Evolutionary conservation across 1,140 invertebrate species (phyloP), one percentile per base, ranked within the genome.

Genomic region (Nasonia giraulti): DNA sequence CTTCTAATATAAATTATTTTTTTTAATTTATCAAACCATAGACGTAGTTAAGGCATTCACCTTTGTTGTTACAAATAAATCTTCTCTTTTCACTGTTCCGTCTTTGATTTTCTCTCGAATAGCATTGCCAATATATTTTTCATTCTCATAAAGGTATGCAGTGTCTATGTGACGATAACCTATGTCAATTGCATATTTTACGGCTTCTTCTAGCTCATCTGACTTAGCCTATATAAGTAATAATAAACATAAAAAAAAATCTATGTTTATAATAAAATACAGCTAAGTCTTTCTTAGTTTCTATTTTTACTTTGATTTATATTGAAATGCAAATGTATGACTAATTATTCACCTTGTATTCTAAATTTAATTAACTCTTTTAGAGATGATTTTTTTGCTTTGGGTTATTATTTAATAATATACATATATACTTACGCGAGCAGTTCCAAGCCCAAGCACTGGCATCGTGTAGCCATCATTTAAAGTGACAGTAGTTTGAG

Each of bases 121-220:
- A 0, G 96, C 97, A 74, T 91, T 89, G 0, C 98, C 98, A 73
- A 99, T 95, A 92, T 98, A 96, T 44, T 93, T 90, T 91, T 99
- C 98, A 88, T 98, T 98, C 85, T 94, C 93, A 91, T 99, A 99
- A 87, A 96, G 95, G 83, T 94, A 94, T 50, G 98, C 98, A 90
- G 97, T 98, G 91, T 99, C 98, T 86, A 99, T 95, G 89, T 97
- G 97, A 17, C 98, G 93, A 92, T 99, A 99, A 8, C 98, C 98
- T 73, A 94, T 92, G 85, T 96, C 95, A 81, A 99, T 96, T 0
- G 98, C 98, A 83, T 94, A 92, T 85, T 95, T 95, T 1, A 98
- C 96, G 4, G 96, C 96, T 88, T 94, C 94, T 86, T 93, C 92
- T 1, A 96, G 95, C 88, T 96, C 94, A 68, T 94, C 95, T 37